A percentile compares a stretch with the other conserved stretches of the same genome.
Conservation (phyloP, 2,888 invertebrate species). For the Drosophila tanythrix region DNA sequence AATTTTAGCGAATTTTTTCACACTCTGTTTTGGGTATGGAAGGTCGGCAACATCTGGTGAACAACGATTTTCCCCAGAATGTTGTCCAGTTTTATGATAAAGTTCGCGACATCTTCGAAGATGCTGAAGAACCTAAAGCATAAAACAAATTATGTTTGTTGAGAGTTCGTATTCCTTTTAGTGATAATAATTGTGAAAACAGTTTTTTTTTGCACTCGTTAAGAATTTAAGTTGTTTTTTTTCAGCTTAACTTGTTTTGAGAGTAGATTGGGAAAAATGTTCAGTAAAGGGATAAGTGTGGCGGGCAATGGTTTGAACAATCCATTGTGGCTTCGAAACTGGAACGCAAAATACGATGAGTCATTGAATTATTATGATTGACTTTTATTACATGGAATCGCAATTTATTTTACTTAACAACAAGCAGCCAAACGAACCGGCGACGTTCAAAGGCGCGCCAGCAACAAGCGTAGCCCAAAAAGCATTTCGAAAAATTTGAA, state of each 20-base stretch:
- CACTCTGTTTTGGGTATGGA: conserved; percentile 28
- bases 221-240: conserved; percentile 1
- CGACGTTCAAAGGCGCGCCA: conserved; percentile 23
- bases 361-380: conserved; percentile 81
- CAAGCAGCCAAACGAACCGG: conserved; percentile 44
- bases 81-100: conserved; percentile 9
- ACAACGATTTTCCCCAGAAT: conserved; percentile 2
- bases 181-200: not conserved
- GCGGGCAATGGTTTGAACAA: conserved; percentile 22
- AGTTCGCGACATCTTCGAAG: conserved; percentile 1
- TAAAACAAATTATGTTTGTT: conserved; percentile 7
- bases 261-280: conserved; percentile 2
- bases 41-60: conserved; percentile 37
- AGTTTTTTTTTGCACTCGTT: conserved; percentile 1
- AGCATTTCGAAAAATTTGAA: conserved; percentile 70
- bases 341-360: conserved; percentile 58
- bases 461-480: conserved; percentile 53
- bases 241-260: conserved; percentile 15
- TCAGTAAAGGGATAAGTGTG: conserved; percentile 11
- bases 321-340: conserved; percentile 27
- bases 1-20: conserved; percentile 46
- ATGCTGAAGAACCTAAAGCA: conserved; percentile 24
- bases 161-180: not conserved
- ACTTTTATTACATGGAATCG: conserved; percentile 80
- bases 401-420: conserved; percentile 81